phyloP scores from a whole-genome alignment of 2,888 invertebrate species.

The Sminthurides aquaticus region DNA sequence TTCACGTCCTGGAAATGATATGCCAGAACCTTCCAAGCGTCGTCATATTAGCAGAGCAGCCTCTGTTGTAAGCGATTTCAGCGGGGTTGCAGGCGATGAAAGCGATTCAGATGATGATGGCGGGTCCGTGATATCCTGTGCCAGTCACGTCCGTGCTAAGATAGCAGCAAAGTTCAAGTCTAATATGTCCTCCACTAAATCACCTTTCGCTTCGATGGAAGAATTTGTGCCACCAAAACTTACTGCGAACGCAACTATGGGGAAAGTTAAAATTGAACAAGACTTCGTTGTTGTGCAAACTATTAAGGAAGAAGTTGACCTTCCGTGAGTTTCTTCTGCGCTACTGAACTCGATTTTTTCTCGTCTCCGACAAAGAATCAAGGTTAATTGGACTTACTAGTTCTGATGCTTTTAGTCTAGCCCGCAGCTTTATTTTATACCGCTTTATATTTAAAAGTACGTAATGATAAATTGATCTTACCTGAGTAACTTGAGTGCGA shows the following conservation, averaged over 20 bases:
- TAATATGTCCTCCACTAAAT: not conserved
- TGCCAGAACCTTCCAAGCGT: not conserved
- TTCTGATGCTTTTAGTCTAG: too few relatives aligned
- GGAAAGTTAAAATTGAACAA: slow-evolving; percentile 1
- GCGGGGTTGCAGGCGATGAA: not conserved
- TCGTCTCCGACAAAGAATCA: too few relatives aligned
- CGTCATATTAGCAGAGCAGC: not conserved
- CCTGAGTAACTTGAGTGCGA: too few relatives aligned
- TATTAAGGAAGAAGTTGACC: too few relatives aligned
- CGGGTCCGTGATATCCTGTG: not conserved
- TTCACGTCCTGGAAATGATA: too few relatives aligned
- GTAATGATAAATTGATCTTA: too few relatives aligned
- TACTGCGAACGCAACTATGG: not conserved
- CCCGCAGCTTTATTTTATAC: too few relatives aligned
- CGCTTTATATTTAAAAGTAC: too few relatives aligned
- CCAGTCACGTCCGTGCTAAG: not conserved
- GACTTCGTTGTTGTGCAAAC: not conserved
- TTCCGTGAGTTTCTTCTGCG: too few relatives aligned
- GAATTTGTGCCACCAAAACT: not conserved
- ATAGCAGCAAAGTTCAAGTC: not conserved
- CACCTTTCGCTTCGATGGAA: not conserved
- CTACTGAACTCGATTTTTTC: too few relatives aligned
- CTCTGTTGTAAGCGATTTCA: not conserved
- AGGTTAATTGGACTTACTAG: too few relatives aligned
- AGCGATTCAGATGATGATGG: not conserved